phyloP scores from a whole-genome alignment of 1,140 invertebrate species.

The Drosophila chauvacae region DNA sequence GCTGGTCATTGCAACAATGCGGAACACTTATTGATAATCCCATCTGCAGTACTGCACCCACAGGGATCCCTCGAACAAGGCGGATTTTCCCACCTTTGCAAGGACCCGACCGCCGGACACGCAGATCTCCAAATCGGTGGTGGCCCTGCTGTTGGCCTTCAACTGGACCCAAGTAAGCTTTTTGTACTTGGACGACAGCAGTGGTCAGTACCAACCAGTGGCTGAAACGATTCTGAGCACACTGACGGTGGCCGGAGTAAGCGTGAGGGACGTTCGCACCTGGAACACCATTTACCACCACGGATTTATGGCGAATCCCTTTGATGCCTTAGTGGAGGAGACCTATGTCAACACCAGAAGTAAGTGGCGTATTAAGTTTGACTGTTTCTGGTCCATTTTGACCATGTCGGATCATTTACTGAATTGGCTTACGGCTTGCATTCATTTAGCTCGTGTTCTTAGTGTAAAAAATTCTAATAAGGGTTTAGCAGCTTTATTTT shows the following conservation, averaged over 20 bases:
- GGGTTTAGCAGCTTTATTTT: not conserved
- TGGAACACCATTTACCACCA: conserved; percentile 92
- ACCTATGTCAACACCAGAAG: conserved; percentile 92
- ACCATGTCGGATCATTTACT: not conserved
- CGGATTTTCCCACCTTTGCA: conserved; percentile 95
- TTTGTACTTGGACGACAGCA: conserved; percentile 89
- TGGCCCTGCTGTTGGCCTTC: conserved; percentile 91
- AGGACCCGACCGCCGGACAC: conserved; percentile 96
- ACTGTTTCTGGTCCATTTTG: not conserved
- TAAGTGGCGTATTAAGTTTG: conserved; percentile 85
- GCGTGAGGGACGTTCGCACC: conserved; percentile 87
- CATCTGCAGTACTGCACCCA: conserved; percentile 92
- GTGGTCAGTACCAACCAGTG: conserved; percentile 89
- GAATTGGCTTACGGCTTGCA: no score
- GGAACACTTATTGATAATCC: not conserved
- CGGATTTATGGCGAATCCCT: conserved; percentile 91
- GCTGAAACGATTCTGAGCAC: conserved; percentile 90
- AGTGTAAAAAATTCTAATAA: no score
- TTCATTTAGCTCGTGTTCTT: no score
- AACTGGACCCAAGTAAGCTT: conserved; percentile 91
- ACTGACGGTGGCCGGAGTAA: conserved; percentile 88
- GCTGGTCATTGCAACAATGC: not conserved
- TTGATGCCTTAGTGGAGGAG: conserved; percentile 90
- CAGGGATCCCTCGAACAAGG: conserved; percentile 93
- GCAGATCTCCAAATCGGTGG: conserved; percentile 95